Evolutionary conservation across 1,140 invertebrate species (phyloP).

Genomic region (Musca vetustissima): DNA sequence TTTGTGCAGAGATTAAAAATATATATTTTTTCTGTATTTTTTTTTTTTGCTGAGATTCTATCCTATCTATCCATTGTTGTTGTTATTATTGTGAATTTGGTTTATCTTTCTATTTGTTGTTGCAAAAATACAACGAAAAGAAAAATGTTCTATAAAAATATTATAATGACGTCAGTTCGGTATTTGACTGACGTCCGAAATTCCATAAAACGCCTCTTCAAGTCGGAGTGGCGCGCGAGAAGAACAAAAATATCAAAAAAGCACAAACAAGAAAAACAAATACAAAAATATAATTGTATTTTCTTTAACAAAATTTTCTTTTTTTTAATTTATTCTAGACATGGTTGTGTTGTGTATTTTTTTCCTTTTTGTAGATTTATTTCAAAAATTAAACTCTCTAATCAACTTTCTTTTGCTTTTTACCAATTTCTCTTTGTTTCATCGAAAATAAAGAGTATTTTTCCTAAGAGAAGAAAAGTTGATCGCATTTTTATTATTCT

Average conservation of each 20-base stretch:
- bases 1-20: conserved; percentile 5
- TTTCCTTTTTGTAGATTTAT: conserved; percentile 37
- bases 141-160: conserved; percentile 26
- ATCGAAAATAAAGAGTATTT: too few species aligned
- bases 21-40: neutral
- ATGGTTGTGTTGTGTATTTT: conserved; percentile 32
- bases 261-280: too few species aligned
- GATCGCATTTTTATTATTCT: too few species aligned
- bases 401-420: too few species aligned
- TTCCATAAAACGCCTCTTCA: conserved; percentile 56
- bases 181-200: conserved; percentile 54
- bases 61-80: neutral
- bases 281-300: neutral
- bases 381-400: conserved; percentile 23
- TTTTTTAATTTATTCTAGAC: conserved; percentile 21
- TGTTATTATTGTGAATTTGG: conserved; percentile 1
- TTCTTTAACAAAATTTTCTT: conserved; percentile 14
- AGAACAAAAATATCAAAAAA: conserved; percentile 24
- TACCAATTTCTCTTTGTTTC: too few species aligned
- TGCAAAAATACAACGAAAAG: conserved; percentile 1
- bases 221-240: conserved; percentile 47
- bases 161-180: conserved; percentile 47
- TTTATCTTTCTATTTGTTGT: conserved; percentile 15
- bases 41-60: neutral
- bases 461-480: too few species aligned